Conservation (phyloP, 2,797 vertebrate genomes). For the Eurystomus glaucurus region DNA sequence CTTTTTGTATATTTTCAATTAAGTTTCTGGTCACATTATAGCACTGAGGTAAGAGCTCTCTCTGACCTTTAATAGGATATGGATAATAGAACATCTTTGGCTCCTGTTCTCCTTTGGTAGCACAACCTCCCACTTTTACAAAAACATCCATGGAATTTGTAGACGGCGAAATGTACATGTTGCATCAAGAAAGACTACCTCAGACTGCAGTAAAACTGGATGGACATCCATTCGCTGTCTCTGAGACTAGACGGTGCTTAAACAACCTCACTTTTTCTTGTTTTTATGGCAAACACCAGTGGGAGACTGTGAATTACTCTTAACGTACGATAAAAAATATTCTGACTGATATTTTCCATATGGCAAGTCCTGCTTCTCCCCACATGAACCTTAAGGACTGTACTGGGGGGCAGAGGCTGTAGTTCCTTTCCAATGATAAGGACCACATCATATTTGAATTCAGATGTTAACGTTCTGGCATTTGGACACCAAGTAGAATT, state of each 20-base stretch:
- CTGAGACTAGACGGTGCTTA: neutral
- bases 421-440: neutral
- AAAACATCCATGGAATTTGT: neutral
- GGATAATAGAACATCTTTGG: constrained; percentile 60
- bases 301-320: neutral
- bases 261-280: neutral
- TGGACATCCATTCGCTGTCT: neutral
- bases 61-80: constrained; percentile 63
- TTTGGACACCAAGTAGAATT: neutral
- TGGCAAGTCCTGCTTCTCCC: constrained; percentile 43
- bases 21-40: constrained; percentile 69
- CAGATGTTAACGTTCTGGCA: constrained; percentile 2
- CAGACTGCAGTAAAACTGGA: constrained; percentile 1
- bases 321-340: neutral
- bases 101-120: constrained; percentile 44
- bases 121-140: constrained; percentile 31
- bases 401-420: neutral
- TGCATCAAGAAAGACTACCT: neutral
- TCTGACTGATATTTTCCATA: constrained; percentile 48
- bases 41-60: constrained; percentile 63
- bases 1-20: constrained; percentile 61
- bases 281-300: neutral
- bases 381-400: neutral
- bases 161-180: neutral
- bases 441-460: neutral